Percentiles rank a stretch among this genome's conserved stretches.
Evolutionary conservation across 2,888 invertebrate species (phyloP).

Genomic region (Malachius bipustulatus): DNA sequence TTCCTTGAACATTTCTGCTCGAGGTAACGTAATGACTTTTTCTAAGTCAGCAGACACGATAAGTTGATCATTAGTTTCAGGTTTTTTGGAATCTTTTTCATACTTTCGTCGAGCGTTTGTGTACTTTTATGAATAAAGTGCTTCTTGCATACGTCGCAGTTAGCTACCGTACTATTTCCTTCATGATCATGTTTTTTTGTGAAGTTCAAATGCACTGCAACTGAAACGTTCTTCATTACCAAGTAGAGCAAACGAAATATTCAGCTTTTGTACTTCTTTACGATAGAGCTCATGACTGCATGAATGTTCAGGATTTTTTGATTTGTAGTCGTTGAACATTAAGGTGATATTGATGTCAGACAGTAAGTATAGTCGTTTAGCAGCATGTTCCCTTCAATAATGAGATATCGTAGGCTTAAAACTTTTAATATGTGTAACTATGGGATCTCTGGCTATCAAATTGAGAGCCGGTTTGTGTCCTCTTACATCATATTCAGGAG

Average conservation of each 20-base stretch:
- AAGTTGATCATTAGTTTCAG: background rate
- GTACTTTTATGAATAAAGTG: slow-evolving; percentile 7
- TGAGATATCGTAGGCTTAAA: slow-evolving; percentile 8
- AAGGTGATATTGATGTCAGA: slow-evolving; percentile 4
- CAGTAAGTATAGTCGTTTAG: slow-evolving; percentile 5
- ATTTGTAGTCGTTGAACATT: slow-evolving; percentile 8
- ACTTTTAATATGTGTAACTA: slow-evolving; percentile 7
- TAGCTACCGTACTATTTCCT: no score
- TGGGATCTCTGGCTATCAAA: slow-evolving; percentile 6
- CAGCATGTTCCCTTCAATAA: slow-evolving; percentile 8
- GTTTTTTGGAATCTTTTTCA: slow-evolving; percentile 5
- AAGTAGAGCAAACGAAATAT: slow-evolving; percentile 7
- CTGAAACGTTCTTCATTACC: slow-evolving; percentile 7
- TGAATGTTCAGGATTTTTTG: slow-evolving; percentile 5
- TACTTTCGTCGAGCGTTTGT: slow-evolving; percentile 6
- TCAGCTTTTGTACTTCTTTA: slow-evolving; percentile 4
- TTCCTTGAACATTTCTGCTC: slow-evolving; percentile 11
- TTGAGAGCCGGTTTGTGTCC: slow-evolving; percentile 4
- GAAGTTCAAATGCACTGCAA: slow-evolving; percentile 6
- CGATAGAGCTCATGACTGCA: slow-evolving; percentile 5
- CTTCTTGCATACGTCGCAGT: no score
- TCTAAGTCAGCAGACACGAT: slow-evolving; percentile 11
- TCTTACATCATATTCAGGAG: slow-evolving; percentile 6
- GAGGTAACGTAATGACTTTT: slow-evolving; percentile 12
- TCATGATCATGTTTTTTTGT: no score